phyloP scores from a whole-genome alignment of 1,140 invertebrate species.

The Polypedilum vanderplanki region DNA sequence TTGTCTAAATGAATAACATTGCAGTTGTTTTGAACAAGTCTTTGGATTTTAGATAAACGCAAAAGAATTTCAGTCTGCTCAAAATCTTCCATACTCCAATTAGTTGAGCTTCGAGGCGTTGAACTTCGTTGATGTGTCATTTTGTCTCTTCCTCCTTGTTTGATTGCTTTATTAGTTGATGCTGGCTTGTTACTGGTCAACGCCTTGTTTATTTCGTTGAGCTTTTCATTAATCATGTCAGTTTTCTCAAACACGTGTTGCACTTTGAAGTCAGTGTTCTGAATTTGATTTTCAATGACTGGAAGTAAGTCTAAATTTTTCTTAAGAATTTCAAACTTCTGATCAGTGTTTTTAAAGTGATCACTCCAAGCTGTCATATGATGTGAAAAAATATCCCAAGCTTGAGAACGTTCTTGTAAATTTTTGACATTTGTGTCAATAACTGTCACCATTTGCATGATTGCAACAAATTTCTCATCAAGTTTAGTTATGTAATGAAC shows the following conservation, averaged over 20 bases:
- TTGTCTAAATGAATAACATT: background rate
- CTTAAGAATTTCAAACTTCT: conserved; percentile 35
- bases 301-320: conserved; percentile 34
- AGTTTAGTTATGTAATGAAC: conserved; percentile 41
- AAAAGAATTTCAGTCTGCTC: conserved; percentile 10
- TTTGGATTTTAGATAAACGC: background rate
- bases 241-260: conserved; percentile 37
- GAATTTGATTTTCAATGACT: conserved; percentile 32
- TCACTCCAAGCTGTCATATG: conserved; percentile 35
- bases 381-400: conserved; percentile 34
- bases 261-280: conserved; percentile 35
- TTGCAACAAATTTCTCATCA: conserved; percentile 40
- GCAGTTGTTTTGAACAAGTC: background rate
- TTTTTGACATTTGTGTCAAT: conserved; percentile 44
- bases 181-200: background rate
- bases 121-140: background rate
- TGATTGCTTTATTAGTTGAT: background rate
- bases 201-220: conserved; percentile 21
- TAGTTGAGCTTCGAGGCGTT: background rate
- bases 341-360: conserved; percentile 32
- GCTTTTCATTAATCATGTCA: conserved; percentile 6
- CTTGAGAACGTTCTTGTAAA: conserved; percentile 33
- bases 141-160: background rate
- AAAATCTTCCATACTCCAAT: conserved; percentile 8
- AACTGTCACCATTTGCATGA: conserved; percentile 38